A percentile compares a stretch with the other conserved stretches of the same genome.
These are phyloP conservation scores for Geotrupes spiniger DNA, from an alignment of 2,888 invertebrate genomes.

Conservation along the genomic window DNA sequence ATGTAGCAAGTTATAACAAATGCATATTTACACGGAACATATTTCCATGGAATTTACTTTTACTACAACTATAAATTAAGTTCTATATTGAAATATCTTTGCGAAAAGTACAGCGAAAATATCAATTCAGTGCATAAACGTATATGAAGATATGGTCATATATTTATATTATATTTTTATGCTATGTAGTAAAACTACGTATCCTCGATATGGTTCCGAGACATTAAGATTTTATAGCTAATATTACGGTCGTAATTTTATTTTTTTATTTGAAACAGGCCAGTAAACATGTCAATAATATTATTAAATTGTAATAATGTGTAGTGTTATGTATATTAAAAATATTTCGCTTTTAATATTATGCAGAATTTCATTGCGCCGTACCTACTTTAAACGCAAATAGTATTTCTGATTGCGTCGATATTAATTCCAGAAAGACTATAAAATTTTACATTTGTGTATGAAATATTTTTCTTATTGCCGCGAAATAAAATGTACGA, in stretches of 20 bases:
- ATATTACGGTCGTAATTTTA: slow-evolving; percentile 33
- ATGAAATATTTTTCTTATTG: no score
- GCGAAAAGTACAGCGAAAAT: slow-evolving; percentile 1
- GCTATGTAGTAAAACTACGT: slow-evolving; percentile 21
- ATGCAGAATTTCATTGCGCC: slow-evolving; percentile 3
- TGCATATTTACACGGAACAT: no score
- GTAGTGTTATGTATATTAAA: slow-evolving; percentile 9
- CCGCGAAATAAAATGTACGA: no score
- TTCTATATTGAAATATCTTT: slow-evolving; percentile 1
- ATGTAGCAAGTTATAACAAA: no score
- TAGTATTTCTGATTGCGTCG: slow-evolving; percentile 1
- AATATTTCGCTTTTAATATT: slow-evolving; percentile 3
- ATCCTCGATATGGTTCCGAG: slow-evolving; percentile 28
- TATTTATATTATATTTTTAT: slow-evolving; percentile 8
- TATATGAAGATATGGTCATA: slow-evolving; percentile 6
- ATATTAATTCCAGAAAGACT: neutral
- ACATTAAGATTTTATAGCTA: slow-evolving; percentile 33
- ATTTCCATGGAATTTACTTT: neutral
- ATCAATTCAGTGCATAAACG: slow-evolving; percentile 2
- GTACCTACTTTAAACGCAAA: slow-evolving; percentile 1
- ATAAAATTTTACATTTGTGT: no score
- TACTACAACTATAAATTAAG: slow-evolving; percentile 2
- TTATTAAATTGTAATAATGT: slow-evolving; percentile 37
- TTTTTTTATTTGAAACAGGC: slow-evolving; percentile 33
- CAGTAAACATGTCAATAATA: slow-evolving; percentile 38